phyloP scores from a whole-genome alignment of 2,113 vertebrate species.

The Syngnathus floridae region DNA sequence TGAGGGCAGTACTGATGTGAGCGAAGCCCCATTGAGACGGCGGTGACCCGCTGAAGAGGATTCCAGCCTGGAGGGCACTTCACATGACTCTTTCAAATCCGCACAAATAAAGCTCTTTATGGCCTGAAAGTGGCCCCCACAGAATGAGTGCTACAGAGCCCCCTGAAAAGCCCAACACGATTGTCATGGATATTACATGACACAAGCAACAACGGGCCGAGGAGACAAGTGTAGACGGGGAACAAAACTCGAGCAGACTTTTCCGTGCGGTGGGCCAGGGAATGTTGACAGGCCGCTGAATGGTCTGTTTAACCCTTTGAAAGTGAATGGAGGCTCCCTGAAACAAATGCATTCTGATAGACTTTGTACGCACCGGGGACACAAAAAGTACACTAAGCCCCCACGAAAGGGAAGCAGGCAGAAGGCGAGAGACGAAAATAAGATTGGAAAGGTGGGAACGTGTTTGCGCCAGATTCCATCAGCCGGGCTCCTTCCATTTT shows the following conservation, averaged over 20 bases:
- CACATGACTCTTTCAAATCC: conserved; percentile 97
- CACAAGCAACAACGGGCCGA: conserved; percentile 89
- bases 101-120: conserved; percentile 97
- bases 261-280: conserved; percentile 78
- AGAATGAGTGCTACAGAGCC: conserved; percentile 87
- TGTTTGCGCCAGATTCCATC: conserved; percentile 73
- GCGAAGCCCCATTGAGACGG: conserved; percentile 88
- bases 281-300: conserved; percentile 96
- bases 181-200: conserved; percentile 99
- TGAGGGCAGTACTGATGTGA: conserved; percentile 94
- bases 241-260: conserved; percentile 91
- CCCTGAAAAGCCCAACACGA: conserved; percentile 88
- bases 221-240: conserved; percentile 83
- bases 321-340: conserved; percentile 84
- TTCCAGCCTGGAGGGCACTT: conserved; percentile 86
- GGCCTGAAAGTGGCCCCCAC: conserved; percentile 95
- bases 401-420: conserved; percentile 62
- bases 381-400: conserved; percentile 76
- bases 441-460: conserved; percentile 72
- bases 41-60: conserved; percentile 89
- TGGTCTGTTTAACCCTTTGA: conserved; percentile 99
- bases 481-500: conserved; percentile 64
- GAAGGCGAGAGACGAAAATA: conserved; percentile 70
- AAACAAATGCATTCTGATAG: conserved; percentile 95
- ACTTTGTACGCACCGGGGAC: conserved; percentile 80